Conservation (phyloP, 2,888 invertebrate species). For the Calliscelio sp. region DNA sequence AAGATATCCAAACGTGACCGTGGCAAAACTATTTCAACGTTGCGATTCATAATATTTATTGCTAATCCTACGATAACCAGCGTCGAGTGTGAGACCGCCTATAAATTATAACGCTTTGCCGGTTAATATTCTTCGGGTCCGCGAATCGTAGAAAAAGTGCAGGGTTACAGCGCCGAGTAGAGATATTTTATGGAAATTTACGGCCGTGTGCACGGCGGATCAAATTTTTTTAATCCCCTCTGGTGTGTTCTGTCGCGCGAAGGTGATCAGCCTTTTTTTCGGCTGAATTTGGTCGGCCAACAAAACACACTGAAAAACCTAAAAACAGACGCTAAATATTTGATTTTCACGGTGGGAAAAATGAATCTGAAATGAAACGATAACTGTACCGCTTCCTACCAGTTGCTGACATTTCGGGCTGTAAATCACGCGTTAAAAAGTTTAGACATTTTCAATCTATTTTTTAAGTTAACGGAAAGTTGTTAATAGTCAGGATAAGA, state of each 20-base stretch:
- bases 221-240: conserved; percentile 37
- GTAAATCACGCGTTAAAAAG: conserved; percentile 57
- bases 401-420: background rate
- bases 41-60: conserved; percentile 69
- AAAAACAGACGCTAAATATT: too few relatives aligned
- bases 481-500: conserved; percentile 62
- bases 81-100: conserved; percentile 54
- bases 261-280: conserved; percentile 1
- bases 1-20: conserved; percentile 65
- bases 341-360: too few relatives aligned
- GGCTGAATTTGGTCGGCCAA: too few relatives aligned
- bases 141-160: conserved; percentile 64
- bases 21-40: conserved; percentile 66
- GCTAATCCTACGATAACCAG: conserved; percentile 63
- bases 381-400: conserved; percentile 8
- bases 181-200: conserved; percentile 66
- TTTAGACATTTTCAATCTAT: conserved; percentile 51
- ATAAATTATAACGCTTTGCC: conserved; percentile 65
- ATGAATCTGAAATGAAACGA: background rate
- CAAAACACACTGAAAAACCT: too few relatives aligned
- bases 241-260: conserved; percentile 18
- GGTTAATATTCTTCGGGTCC: conserved; percentile 62
- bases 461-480: conserved; percentile 61
- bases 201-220: conserved; percentile 30
- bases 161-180: conserved; percentile 50